Base-by-base conservation (phyloP, 2,888 invertebrate genomes). In the Cotesia congregata region DNA sequence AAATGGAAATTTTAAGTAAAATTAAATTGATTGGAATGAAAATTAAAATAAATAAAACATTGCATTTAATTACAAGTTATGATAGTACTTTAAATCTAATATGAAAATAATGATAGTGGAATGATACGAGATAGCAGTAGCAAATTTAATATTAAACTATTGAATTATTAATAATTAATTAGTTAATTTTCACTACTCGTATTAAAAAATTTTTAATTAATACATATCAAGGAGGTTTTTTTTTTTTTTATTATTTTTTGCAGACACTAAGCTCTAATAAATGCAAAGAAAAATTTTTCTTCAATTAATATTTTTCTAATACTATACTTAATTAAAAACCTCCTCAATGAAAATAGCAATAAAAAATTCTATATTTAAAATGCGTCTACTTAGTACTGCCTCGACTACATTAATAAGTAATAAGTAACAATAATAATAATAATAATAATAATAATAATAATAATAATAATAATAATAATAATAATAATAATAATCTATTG, bases 361-460 rank as follows among this genome's bases (percentile, higher is more conserved):
- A 17, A 20, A 62, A 62, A 17, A 17, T 15, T 62, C 62, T 62
- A 17, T 62, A 62, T 62, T 20, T 15, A 62, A 62, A 62, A 62
- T 62, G 62, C 62, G 15, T 62, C 62, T 62, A 62, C 62, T 17
- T 62, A 15, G 62, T 62, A 62, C 62, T 62, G 62, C 62, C 17
- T 62, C 62, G 62, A 62, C 62, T 62, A 62, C 12, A 12, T 50
- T 12, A 50, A 0, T 50, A 50, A 50, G 7, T 30, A 30, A 30
- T 30, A 30, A 30, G 30, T 30, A 30, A 30, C 3, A 30, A 30
- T 0, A 30, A 30, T 30, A 30, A 30, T 30, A 30, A 30, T 30
- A 50, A 50, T 50, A 50, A 50, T 50, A n/a, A n/a, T n/a, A n/a
- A n/a, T n/a, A 50, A 50, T 50, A 12, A 50, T 50, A 50, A 50